These are phyloP conservation scores for Hylomyscus alleni DNA, from an alignment of 2,797 vertebrate genomes.

Conservation along the genomic window DNA sequence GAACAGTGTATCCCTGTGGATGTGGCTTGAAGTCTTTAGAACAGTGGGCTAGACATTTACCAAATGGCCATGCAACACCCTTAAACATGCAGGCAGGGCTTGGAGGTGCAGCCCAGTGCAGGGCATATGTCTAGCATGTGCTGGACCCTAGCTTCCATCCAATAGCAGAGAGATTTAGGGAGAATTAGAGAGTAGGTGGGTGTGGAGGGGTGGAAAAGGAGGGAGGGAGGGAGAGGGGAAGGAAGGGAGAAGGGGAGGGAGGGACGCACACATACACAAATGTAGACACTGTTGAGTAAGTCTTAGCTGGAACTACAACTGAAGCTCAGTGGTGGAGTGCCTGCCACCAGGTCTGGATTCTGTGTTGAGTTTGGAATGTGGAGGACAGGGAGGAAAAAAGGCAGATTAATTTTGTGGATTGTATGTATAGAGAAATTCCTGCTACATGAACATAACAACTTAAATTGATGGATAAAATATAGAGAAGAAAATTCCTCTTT, in stretches of 20 bases:
- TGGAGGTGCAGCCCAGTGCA: too few species aligned
- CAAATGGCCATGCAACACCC: neutral
- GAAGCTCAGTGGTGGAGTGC: neutral
- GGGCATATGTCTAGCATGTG: neutral
- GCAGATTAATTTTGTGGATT: neutral
- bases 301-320: neutral
- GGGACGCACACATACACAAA: neutral
- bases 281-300: neutral
- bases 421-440: constrained; percentile 5
- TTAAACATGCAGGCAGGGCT: neutral
- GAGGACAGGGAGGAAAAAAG: neutral
- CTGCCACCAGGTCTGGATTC: neutral
- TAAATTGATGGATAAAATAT: constrained; percentile 8
- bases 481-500: neutral
- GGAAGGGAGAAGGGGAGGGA: too few species aligned
- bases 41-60: neutral
- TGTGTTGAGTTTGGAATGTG: too few species aligned
- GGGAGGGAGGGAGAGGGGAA: too few species aligned
- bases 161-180: too few species aligned
- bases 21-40: neutral
- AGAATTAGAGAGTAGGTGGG: too few species aligned
- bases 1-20: neutral
- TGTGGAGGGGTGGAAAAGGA: too few species aligned
- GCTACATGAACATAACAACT: neutral
- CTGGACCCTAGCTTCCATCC: neutral